Evolutionary conservation across 2,888 invertebrate genomes (phyloP), one percentile per base, ranked within the genome.

Genomic region (Cataglyphis cursor): DNA sequence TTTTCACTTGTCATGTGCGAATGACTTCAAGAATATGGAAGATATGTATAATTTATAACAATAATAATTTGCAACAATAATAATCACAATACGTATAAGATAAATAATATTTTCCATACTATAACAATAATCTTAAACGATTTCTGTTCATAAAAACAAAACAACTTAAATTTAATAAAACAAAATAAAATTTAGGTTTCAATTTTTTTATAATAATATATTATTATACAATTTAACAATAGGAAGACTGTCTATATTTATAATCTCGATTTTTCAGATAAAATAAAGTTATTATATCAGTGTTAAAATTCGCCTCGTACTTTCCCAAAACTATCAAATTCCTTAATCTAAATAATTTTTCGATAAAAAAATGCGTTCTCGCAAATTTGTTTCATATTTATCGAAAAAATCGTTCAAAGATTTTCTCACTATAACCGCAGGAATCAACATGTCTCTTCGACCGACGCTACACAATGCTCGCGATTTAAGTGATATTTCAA

Each of bases 401-500:
- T 61, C n/a, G 15, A 5, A 61, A 44, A 74, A 12, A 5, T 1
- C 10, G 54, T 9, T 10, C 9, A 35, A 62, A 3, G 18, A 4
- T 48, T 64, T 74, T 48, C 21, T 41, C 8, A 6, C 15, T 28
- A 21, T 38, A n/a, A 73, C 3, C 9, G 15, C 3, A 61, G 12
- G 12, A 35, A n/a, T 65, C 24, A 66, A 66, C 24, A 24, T 6
- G 48, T 66, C 31, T 85, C 68, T 21, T 80, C 54, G 24, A 18
- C 3, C 5, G 80, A 12, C 1, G n/a, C 31, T 12, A 87, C 44
- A 51, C 48, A n/a, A 84, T 93, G 93, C 66, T 92, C 92, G 18
- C 93, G 90, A 1, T 87, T 81, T 9, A 93, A 83, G 81, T 93
- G 93, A 72, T 93, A 92, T 61, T 90, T 91, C 12, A 93, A 84